Conservation (phyloP, 2,888 invertebrate genomes). For the Electrophaes corylata region DNA sequence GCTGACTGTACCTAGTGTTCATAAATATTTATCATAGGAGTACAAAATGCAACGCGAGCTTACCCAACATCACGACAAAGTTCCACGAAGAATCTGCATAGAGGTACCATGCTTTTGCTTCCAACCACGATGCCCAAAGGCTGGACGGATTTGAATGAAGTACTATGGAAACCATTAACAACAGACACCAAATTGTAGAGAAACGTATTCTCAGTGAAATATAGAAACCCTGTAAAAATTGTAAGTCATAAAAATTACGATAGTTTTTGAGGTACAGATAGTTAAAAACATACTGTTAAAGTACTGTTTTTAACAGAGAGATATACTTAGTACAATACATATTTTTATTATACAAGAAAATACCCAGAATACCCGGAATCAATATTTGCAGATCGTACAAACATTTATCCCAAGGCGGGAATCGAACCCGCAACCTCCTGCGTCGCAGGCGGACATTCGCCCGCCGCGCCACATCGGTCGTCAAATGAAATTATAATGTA, state of each 20-base stretch:
- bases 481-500: too few species aligned
- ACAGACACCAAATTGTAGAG: background rate
- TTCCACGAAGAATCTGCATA: background rate
- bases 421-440: too few species aligned
- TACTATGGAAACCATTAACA: background rate
- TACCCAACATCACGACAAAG: constrained; percentile 7
- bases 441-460: too few species aligned
- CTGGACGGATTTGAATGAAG: background rate
- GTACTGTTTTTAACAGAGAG: too few species aligned
- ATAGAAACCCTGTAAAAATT: background rate
- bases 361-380: too few species aligned
- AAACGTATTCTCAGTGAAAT: background rate
- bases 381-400: too few species aligned
- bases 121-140: background rate
- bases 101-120: background rate
- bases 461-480: too few species aligned
- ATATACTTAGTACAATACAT: too few species aligned
- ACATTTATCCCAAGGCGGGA: too few species aligned
- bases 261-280: too few species aligned
- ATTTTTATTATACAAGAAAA: too few species aligned
- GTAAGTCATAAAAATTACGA: background rate
- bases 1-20: background rate
- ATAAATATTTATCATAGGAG: background rate
- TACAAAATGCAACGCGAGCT: background rate
- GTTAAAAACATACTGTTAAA: too few species aligned